Conservation (phyloP, 2,888 invertebrate species). For the Trisateles emortualis region DNA sequence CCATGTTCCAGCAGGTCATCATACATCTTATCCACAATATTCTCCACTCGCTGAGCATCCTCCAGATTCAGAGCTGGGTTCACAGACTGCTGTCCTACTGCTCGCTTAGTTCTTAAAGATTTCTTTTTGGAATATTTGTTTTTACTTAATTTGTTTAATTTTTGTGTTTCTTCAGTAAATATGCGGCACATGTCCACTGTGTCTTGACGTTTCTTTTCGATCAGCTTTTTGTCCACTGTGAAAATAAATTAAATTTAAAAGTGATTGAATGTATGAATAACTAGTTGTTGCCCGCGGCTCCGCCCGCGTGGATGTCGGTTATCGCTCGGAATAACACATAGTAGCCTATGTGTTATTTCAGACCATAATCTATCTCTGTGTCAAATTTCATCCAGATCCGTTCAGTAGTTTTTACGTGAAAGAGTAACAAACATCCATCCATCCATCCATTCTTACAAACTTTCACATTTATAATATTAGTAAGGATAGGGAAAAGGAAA, state of each 20-base stretch:
- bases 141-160: slow-evolving; percentile 18
- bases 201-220: slow-evolving; percentile 72
- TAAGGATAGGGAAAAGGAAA: no score
- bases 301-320: no score
- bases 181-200: slow-evolving; percentile 75
- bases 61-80: slow-evolving; percentile 52
- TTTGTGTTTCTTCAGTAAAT: slow-evolving; percentile 66
- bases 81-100: slow-evolving; percentile 27
- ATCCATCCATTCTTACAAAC: no score
- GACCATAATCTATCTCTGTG: no score
- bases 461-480: no score
- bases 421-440: no score
- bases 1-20: slow-evolving; percentile 67
- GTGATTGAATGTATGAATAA: no score
- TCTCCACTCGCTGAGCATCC: slow-evolving; percentile 63
- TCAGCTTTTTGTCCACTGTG: slow-evolving; percentile 67
- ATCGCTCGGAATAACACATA: no score
- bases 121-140: slow-evolving; percentile 10
- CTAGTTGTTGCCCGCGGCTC: no score
- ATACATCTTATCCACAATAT: slow-evolving; percentile 72
- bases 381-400: no score
- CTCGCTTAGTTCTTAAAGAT: slow-evolving; percentile 47
- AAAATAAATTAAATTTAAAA: slow-evolving; percentile 28
- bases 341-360: no score
- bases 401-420: no score